Base-by-base conservation (phyloP, 2,797 vertebrate species). In the Limosa lapponica region DNA sequence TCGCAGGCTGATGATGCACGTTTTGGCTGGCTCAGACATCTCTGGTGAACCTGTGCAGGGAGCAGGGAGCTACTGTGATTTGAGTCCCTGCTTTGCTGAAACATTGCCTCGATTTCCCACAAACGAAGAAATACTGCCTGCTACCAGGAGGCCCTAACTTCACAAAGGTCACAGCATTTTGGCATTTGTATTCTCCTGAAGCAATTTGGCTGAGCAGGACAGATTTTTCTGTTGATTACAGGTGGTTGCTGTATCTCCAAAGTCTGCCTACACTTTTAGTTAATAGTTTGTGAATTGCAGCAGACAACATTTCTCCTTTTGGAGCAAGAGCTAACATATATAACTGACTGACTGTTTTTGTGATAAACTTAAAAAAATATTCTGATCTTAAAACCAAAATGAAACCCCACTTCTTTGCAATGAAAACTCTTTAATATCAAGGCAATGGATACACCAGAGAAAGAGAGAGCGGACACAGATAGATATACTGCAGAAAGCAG, bases 21-120 rank as follows among this genome's bases (percentile, higher is more conserved):
- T 57, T 80, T 65, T 32, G 54, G 30, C 58, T 81, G 74, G 36
- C 77, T 73, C 46, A 43, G 64, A 11, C 16, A 78, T 51, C 20
- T 52, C 59, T 78, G 54, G 43, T 54, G 65, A 85, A 52, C 36
- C 44, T 84, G 46, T 44, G 34, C 32, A 7, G n/a, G n/a, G 48
- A 44, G 59, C 48, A 32, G 58, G 37, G 57, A 57, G 16, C 36
- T 36, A 39, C 54, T 62, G 61, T 30, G 13, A 32, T 28, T 61
- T 16, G 49, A 81, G 41, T n/a, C 28, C n/a, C 51, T 82, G 41
- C 43, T 67, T 54, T 59, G 65, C 59, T n/a, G 59, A 81, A 49
- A 49, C 1, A 0, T 44, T 44, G 39, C 19, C 44, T 85, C 6
- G 0, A 7, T 70, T 78, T 44, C 39, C 44, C 41, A 44, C n/a